These are phyloP conservation scores for Brachionus calyciflorus DNA, from an alignment of 1,140 invertebrate genomes.

Conservation along the genomic window DNA sequence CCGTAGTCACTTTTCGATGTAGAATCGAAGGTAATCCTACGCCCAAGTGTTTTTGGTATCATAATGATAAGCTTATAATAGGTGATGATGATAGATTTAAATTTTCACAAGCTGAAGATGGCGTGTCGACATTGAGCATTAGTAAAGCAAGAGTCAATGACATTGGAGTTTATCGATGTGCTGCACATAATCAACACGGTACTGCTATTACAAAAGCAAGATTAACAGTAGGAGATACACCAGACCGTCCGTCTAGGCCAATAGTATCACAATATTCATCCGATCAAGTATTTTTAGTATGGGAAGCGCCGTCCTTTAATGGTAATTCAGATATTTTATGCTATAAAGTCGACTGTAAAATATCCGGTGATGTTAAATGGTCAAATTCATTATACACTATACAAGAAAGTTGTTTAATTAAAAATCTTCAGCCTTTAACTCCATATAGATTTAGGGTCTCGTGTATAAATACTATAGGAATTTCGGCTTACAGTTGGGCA, in stretches of 20 bases:
- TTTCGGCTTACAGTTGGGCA: slow-evolving; percentile 61
- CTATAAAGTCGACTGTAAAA: slow-evolving; percentile 58
- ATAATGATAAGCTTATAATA: slow-evolving; percentile 55
- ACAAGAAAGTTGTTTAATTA: slow-evolving; percentile 84
- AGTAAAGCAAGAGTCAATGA: slow-evolving; percentile 59
- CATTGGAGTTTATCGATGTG: slow-evolving; percentile 88
- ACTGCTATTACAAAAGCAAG: slow-evolving; percentile 62
- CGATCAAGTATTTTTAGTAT: slow-evolving; percentile 74
- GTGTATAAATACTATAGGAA: slow-evolving; percentile 81
- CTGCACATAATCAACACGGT: slow-evolving; percentile 69
- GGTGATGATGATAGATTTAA: slow-evolving; percentile 65
- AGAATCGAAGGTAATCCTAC: slow-evolving; percentile 82
- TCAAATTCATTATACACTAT: slow-evolving; percentile 79
- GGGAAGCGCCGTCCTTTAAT: slow-evolving; percentile 56
- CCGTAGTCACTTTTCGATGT: slow-evolving; percentile 74
- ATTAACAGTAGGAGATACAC: slow-evolving; percentile 65
- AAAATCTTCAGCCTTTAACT: slow-evolving; percentile 72
- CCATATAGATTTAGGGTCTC: slow-evolving; percentile 83
- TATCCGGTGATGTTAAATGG: slow-evolving; percentile 74
- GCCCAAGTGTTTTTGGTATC: slow-evolving; percentile 85
- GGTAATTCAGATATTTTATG: slow-evolving; percentile 60
- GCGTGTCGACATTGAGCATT: slow-evolving; percentile 53
- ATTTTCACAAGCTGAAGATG: slow-evolving; percentile 73
- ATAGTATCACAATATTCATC: slow-evolving; percentile 77
- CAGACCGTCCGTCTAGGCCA: slow-evolving; percentile 80